phyloP scores from a whole-genome alignment of 2,113 vertebrate species.

The Pogona vitticeps region DNA sequence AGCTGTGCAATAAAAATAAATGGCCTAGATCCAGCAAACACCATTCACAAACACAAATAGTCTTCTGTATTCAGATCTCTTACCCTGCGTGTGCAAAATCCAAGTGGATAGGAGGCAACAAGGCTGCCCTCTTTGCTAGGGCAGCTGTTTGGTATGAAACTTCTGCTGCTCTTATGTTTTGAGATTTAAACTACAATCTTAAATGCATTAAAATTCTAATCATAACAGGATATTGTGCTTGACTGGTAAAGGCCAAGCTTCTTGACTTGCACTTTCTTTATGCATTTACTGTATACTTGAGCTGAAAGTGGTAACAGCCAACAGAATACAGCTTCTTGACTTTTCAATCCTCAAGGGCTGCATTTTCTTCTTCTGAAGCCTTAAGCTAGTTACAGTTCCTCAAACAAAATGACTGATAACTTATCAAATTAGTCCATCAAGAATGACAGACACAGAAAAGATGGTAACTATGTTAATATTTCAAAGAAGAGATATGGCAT shows the following conservation, averaged over 20 bases:
- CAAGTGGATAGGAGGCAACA: neutral
- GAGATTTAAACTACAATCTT: neutral
- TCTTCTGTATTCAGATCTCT: neutral
- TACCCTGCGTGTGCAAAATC: neutral
- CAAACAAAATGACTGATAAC: neutral
- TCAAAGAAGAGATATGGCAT: neutral
- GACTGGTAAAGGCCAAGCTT: too few relatives aligned
- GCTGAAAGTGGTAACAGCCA: neutral
- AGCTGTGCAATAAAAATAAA: neutral
- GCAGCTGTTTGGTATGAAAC: neutral
- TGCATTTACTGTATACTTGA: neutral
- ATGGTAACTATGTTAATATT: neutral
- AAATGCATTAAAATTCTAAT: neutral
- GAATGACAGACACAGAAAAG: neutral
- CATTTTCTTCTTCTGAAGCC: neutral
- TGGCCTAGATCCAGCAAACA: neutral
- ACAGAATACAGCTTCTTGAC: neutral
- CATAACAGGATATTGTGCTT: neutral
- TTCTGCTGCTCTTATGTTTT: neutral
- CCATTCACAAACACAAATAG: neutral
- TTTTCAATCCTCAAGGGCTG: neutral
- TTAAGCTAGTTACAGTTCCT: neutral
- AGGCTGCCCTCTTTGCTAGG: neutral
- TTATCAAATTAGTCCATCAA: neutral
- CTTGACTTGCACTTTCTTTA: neutral